Evolutionary conservation across 2,797 vertebrate species (phyloP).

Genomic region (Danio choprae): DNA sequence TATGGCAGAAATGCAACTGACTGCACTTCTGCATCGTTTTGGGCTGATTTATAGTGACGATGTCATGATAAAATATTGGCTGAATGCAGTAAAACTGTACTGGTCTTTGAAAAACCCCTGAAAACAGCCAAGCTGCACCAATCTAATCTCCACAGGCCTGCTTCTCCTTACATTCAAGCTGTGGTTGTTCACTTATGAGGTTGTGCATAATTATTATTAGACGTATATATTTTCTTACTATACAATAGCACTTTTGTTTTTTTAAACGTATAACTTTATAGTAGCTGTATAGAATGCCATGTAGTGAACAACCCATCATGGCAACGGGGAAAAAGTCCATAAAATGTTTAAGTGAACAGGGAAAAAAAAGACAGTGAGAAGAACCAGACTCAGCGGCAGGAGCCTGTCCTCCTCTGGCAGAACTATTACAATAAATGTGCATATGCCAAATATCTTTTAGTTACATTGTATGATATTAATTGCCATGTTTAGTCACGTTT

Average conservation of each 20-base stretch:
- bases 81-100: neutral
- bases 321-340: neutral
- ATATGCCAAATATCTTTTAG: neutral
- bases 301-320: slow-evolving; percentile 5
- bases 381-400: neutral
- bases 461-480: neutral
- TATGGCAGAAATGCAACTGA: slow-evolving; percentile 10
- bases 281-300: neutral
- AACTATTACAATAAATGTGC: neutral
- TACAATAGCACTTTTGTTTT: neutral
- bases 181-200: slow-evolving; percentile 2
- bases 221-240: neutral
- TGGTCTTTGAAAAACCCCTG: neutral
- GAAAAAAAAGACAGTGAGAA: neutral
- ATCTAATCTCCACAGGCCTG: slow-evolving; percentile 21
- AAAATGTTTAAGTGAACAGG: slow-evolving; percentile 7
- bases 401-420: slow-evolving; percentile 14
- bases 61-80: neutral
- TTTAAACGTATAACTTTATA: neutral
- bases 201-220: neutral
- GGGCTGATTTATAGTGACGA: neutral
- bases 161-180: neutral
- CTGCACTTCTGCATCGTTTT: slow-evolving; percentile 12
- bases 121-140: neutral
- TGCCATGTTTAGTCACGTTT: neutral